These are phyloP conservation scores for Pelochelys cantorii DNA, from an alignment of 2,797 vertebrate species.

Conservation along the genomic window DNA sequence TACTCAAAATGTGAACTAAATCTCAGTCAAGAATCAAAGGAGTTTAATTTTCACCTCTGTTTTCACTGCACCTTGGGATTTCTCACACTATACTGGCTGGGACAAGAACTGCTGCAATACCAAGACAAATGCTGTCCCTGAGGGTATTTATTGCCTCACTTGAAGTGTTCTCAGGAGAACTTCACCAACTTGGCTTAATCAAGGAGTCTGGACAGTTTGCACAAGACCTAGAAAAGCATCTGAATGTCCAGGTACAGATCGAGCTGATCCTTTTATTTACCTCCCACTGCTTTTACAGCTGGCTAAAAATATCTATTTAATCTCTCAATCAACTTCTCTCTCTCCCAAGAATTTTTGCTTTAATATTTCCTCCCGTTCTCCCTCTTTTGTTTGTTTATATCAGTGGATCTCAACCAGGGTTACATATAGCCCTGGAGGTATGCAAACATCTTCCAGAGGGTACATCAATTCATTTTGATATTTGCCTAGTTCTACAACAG, in stretches of 20 bases:
- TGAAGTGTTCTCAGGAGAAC: conserved; percentile 3
- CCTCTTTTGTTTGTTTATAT: background rate
- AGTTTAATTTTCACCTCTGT: conserved; percentile 42
- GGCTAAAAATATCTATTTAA: background rate
- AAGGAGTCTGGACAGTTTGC: conserved; percentile 37
- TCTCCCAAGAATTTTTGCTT: background rate
- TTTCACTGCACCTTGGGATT: conserved; percentile 46
- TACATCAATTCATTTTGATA: too few relatives aligned
- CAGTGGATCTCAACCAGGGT: too few relatives aligned
- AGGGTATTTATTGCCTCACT: conserved; percentile 68
- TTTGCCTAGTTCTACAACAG: too few relatives aligned
- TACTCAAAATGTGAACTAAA: conserved; percentile 55
- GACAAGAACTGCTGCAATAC: conserved; percentile 53
- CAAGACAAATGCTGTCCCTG: conserved; percentile 66
- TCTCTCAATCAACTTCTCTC: background rate
- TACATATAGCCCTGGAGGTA: too few relatives aligned
- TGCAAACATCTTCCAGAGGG: too few relatives aligned
- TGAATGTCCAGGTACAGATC: background rate
- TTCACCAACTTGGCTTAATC: conserved; percentile 6
- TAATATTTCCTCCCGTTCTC: background rate
- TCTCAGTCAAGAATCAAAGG: conserved; percentile 49
- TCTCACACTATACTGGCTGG: conserved; percentile 52
- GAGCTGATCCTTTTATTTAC: conserved; percentile 31
- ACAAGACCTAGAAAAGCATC: conserved; percentile 48
- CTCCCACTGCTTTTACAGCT: background rate